Conservation (phyloP, 2,888 invertebrate species). For the Dryocosmus kuriphilus region DNA sequence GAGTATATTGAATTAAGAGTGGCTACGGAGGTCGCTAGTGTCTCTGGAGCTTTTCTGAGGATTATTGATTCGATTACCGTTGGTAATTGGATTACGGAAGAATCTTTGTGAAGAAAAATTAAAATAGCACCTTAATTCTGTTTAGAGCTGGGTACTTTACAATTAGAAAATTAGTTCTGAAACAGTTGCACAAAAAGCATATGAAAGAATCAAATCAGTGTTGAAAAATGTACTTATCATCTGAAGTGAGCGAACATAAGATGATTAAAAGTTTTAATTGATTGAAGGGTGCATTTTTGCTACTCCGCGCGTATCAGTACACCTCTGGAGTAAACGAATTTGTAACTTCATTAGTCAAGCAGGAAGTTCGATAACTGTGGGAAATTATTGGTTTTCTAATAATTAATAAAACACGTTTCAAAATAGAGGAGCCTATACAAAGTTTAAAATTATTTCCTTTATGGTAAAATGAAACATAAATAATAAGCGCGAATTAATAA, state of each 20-base stretch:
- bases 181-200: neutral
- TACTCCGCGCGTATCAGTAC: neutral
- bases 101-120: neutral
- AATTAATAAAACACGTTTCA: slow-evolving; percentile 7
- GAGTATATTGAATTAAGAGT: slow-evolving; percentile 32
- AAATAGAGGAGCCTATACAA: neutral
- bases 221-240: neutral
- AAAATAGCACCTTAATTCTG: neutral
- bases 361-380: slow-evolving; percentile 1
- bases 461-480: neutral
- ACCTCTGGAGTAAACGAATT: neutral
- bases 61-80: slow-evolving; percentile 21
- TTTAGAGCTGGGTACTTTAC: neutral
- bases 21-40: slow-evolving; percentile 14
- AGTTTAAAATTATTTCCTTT: neutral
- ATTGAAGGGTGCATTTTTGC: slow-evolving; percentile 1
- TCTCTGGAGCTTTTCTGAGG: slow-evolving; percentile 23
- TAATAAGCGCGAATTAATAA: neutral
- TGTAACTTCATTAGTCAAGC: slow-evolving; percentile 1
- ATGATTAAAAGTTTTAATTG: neutral
- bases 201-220: too few relatives aligned
- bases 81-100: slow-evolving; percentile 23
- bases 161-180: neutral
- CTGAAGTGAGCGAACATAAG: neutral
- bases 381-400: slow-evolving; percentile 27